Base-by-base conservation (phyloP, 1,140 invertebrate genomes). In the Coelopa frigida region DNA sequence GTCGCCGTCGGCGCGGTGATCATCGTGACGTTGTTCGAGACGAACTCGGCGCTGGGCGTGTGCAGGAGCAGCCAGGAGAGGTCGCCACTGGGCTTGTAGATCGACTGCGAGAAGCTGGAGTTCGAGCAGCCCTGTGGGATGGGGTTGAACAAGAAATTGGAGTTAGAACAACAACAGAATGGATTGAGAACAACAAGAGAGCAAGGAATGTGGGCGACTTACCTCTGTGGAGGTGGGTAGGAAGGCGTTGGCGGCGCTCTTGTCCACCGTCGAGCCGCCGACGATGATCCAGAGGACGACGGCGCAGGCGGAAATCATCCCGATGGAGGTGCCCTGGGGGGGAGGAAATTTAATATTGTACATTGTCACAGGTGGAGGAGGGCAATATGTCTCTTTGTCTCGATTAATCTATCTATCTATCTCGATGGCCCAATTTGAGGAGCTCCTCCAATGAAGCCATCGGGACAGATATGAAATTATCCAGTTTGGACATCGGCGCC, bases 221-320 rank as follows among this genome's bases (percentile, higher is more conserved):
- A 70, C 69, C 39, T 74, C 75, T 1, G 72, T 78, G 2, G 77
- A 76, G 5, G 81, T 63, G 6, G 80, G 76, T 10, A 84, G 53
- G 29, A 72, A 66, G 6, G 47, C 37, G 32, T 52, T 54, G 18
- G 17, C 29, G 12, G 11, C 41, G 14, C 32, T 44, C 27, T 69
- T 77, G 10, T 75, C 69, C 0, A 78, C 24, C 4, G 72, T 77
- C 12, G 83, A 55, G 40, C 78, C 72, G 0, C 81, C 82, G 37
- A 78, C 75, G 2, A 80, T 80, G 5, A 85, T 73, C 80, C 81
- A 84, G 0, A 84, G 54, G 0, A 81, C 80, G 5, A 78, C 70
- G 0, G 78, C 54, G 54, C 83, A 81, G 18, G 81, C 79, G 7
- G 75, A 62, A 20, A 84, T 73, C 76, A 85, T 83, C 6, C 83